phyloP scores from a whole-genome alignment of 1,140 invertebrate species.

The Pollicipes pollicipes region DNA sequence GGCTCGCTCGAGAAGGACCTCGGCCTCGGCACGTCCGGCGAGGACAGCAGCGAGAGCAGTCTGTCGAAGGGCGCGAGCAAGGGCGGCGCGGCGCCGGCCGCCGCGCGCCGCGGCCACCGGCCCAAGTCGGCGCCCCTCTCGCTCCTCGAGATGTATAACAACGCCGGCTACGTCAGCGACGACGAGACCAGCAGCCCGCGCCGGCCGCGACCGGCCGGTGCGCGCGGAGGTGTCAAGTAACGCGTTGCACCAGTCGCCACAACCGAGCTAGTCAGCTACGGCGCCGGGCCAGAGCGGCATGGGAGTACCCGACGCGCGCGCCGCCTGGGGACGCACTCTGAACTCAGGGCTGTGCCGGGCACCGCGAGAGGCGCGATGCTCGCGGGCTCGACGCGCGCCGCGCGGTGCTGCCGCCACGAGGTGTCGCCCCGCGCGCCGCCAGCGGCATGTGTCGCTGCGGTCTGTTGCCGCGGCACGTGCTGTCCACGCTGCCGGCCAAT shows the following conservation, averaged over 20 bases:
- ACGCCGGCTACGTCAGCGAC: conserved; percentile 25
- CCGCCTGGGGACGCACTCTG: too few relatives aligned
- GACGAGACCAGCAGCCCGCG: conserved; percentile 13
- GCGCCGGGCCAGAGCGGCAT: too few relatives aligned
- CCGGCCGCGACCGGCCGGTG: background rate
- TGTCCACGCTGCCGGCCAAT: too few relatives aligned
- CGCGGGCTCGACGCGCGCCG: too few relatives aligned
- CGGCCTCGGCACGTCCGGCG: conserved; percentile 62
- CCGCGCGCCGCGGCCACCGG: conserved; percentile 34
- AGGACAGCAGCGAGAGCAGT: conserved; percentile 50
- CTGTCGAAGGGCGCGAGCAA: conserved; percentile 39
- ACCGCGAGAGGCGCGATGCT: too few relatives aligned
- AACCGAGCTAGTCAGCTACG: background rate
- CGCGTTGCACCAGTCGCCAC: background rate
- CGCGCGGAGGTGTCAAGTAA: background rate
- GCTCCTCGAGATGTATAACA: conserved; percentile 24
- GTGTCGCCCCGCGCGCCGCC: too few relatives aligned
- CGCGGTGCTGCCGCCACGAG: too few relatives aligned
- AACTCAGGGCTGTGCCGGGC: too few relatives aligned
- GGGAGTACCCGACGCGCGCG: too few relatives aligned
- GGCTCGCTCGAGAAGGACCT: conserved; percentile 51
- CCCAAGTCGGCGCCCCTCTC: conserved; percentile 21
- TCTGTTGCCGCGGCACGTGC: too few relatives aligned
- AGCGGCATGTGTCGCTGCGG: too few relatives aligned
- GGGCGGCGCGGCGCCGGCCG: conserved; percentile 37